These are phyloP conservation scores for Suillia variegata DNA, from an alignment of 2,888 invertebrate genomes.

Conservation along the genomic window DNA sequence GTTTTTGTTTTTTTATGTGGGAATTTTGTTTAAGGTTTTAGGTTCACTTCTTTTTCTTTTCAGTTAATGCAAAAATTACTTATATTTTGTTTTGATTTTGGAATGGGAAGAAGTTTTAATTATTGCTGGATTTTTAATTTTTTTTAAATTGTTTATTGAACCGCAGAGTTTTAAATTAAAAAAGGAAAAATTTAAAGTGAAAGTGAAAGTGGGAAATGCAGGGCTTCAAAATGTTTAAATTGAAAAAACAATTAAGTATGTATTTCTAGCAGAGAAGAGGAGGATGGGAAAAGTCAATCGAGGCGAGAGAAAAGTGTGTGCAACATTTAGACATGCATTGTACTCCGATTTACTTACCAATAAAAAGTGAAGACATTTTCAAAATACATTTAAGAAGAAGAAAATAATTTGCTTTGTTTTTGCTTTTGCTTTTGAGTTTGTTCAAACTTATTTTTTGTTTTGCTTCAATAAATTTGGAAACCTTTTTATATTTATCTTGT, in stretches of 20 bases:
- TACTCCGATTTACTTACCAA: neutral
- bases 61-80: conserved; percentile 4
- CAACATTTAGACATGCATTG: neutral
- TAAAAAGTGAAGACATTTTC: neutral
- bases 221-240: neutral
- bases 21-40: neutral
- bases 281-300: conserved; percentile 10
- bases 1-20: conserved; percentile 1
- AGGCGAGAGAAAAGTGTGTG: neutral
- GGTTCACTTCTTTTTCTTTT: conserved; percentile 7
- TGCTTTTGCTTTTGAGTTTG: no score
- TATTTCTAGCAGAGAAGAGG: no score
- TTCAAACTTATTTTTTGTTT: no score
- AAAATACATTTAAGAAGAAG: neutral
- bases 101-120: neutral
- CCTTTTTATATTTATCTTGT: conserved; percentile 14
- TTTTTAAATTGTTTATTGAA: neutral
- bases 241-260: no score
- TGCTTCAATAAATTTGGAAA: conserved; percentile 24
- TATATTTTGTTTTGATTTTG: neutral
- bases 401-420: neutral
- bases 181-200: neutral
- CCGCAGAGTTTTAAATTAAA: neutral
- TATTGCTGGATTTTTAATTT: neutral
- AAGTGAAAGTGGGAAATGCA: neutral